Base-by-base conservation (phyloP, 2,797 vertebrate genomes). In the Fistularia commersonii region DNA sequence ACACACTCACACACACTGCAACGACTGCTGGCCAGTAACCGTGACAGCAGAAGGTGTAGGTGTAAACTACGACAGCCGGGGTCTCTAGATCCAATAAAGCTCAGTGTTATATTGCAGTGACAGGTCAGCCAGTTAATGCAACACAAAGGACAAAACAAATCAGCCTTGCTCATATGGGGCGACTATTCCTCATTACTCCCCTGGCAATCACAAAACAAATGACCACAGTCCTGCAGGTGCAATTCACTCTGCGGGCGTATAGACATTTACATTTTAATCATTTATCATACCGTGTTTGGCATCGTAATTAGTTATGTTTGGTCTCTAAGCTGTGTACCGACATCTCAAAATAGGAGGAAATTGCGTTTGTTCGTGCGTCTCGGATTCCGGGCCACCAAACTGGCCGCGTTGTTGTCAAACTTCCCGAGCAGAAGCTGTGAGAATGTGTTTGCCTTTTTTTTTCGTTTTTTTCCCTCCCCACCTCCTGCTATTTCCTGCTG, bases 71-170 rank as follows among this genome's bases (percentile, higher is more conserved):
- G 8, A 62, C 69, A 62, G 57, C 50, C 53, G 1, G 5, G 45
- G 64, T n/a, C 55, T 64, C 59, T 57, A 75, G 77, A 80, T 80
- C 80, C 70, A 84, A 76, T 77, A 79, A 82, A 80, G 57, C 72
- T 64, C 39, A 9, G 45, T 53, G 67, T 69, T 75, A 79, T 78
- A 64, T 70, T 68, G 66, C 61, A 47, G 59, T 80, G 74, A 77
- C 71, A 78, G 81, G 81, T 78, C 78, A 70, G 61, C 39, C 59
- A 69, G 76, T 74, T 82, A 85, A 79, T 68, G 64, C 74, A 57
- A 60, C 79, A 76, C 70, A 65, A 61, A 78, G 64, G 72, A 52
- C 69, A 69, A 76, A 72, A 76, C 71, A 76, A 78, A 79, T 64
- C 44, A 32, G 57, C 41, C 64, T 74, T 50, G 50, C 57, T 70